Evolutionary conservation across 2,113 vertebrate species (phyloP).

Genomic region (Chitala chitala): DNA sequence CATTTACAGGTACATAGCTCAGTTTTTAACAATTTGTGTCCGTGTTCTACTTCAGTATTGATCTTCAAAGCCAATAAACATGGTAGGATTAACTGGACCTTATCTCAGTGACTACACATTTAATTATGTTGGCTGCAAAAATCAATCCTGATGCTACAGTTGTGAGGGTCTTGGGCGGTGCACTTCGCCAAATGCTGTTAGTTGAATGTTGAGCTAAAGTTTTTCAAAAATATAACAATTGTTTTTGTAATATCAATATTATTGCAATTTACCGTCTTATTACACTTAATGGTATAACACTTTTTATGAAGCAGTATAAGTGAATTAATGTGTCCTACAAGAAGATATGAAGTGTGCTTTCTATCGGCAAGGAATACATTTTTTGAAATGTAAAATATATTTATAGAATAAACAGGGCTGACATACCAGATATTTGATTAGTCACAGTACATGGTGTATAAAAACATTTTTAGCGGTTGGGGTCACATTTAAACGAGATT

Average conservation of each 20-base stretch:
- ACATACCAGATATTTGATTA: too few species aligned
- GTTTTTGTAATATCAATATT: slow-evolving; percentile 20
- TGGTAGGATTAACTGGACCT: slow-evolving; percentile 46
- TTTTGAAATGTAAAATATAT: too few species aligned
- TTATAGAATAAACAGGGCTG: too few species aligned
- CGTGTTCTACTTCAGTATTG: slow-evolving; percentile 42
- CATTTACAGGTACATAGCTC: neutral
- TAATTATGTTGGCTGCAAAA: slow-evolving; percentile 48
- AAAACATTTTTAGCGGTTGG: too few species aligned
- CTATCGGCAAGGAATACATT: too few species aligned
- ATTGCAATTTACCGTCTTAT: neutral
- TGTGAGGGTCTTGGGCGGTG: neutral
- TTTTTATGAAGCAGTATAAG: too few species aligned
- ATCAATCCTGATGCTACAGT: slow-evolving; percentile 30
- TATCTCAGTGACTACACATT: slow-evolving; percentile 53
- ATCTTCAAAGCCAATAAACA: slow-evolving; percentile 46
- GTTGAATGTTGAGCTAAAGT: neutral
- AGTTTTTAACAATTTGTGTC: slow-evolving; percentile 19
- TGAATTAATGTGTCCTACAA: too few species aligned
- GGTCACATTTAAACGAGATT: too few species aligned
- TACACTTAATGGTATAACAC: too few species aligned
- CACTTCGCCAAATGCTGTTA: slow-evolving; percentile 24
- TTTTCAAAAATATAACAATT: slow-evolving; percentile 26
- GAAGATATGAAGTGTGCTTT: too few species aligned
- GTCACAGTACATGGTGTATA: neutral